These are phyloP conservation scores for Xiphorhynchus elegans DNA, from an alignment of 2,113 vertebrate species.

Conservation along the genomic window DNA sequence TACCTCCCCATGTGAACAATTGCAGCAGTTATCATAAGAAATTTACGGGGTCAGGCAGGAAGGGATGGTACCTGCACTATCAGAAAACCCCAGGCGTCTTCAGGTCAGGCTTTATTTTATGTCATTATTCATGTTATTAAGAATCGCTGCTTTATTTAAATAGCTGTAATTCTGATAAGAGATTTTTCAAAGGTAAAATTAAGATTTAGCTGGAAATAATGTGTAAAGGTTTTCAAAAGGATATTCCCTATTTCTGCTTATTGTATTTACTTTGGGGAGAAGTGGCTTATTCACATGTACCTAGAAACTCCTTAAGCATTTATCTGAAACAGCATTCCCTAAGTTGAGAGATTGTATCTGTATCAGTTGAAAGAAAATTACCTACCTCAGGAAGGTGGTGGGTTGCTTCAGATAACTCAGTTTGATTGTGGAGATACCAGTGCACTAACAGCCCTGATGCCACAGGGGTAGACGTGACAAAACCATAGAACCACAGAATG, in stretches of 20 bases:
- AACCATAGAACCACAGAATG: neutral
- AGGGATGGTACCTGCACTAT: neutral
- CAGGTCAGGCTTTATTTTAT: neutral
- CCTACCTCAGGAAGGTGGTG: neutral
- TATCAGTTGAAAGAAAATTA: neutral
- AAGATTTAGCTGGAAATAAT: neutral
- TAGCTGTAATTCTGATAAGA: neutral
- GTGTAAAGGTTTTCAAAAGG: neutral
- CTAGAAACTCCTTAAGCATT: neutral
- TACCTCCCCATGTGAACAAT: neutral
- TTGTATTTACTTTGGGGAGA: neutral
- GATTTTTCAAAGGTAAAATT: neutral
- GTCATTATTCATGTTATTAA: neutral
- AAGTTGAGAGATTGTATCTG: neutral
- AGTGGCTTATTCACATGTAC: neutral
- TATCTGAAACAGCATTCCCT: neutral
- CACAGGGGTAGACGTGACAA: neutral
- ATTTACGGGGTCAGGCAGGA: neutral
- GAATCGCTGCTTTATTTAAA: neutral
- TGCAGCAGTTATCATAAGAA: neutral
- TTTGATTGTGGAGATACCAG: neutral
- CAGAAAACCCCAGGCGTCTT: neutral
- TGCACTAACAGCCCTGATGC: neutral
- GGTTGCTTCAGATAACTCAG: neutral
- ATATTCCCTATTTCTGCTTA: neutral